Percentiles rank a stretch among this genome's conserved stretches.
Evolutionary conservation across 2,113 vertebrate species (phyloP).

Genomic region (Myrmophylax atrothorax): DNA sequence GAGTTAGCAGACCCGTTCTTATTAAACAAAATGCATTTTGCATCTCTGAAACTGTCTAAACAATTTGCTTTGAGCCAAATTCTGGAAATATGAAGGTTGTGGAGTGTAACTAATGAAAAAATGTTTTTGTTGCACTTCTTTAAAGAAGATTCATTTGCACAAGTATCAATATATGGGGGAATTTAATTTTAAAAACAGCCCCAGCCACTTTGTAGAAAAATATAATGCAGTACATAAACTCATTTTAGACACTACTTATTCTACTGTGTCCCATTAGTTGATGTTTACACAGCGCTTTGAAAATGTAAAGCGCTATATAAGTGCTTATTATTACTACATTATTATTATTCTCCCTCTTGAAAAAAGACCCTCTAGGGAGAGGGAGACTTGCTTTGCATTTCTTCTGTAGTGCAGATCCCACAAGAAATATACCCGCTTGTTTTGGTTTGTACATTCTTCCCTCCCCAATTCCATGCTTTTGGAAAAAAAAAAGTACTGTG

Average conservation of each 20-base stretch:
- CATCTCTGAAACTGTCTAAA: slow-evolving; percentile 54
- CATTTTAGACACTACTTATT: slow-evolving; percentile 64
- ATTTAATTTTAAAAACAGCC: slow-evolving; percentile 51
- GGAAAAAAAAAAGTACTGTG: neutral
- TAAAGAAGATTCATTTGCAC: slow-evolving; percentile 30
- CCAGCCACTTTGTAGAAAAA: slow-evolving; percentile 43
- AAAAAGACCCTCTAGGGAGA: slow-evolving; percentile 57
- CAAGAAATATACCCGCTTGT: slow-evolving; percentile 38
- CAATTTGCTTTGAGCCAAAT: slow-evolving; percentile 13
- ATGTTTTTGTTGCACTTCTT: neutral
- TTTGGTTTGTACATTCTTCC: slow-evolving; percentile 34
- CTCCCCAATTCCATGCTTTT: neutral
- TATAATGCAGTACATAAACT: slow-evolving; percentile 62
- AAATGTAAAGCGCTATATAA: slow-evolving; percentile 71
- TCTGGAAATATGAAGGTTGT: neutral
- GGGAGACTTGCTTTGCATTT: slow-evolving; percentile 61
- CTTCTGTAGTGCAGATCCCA: slow-evolving; percentile 32
- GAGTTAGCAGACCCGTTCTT: slow-evolving; percentile 54
- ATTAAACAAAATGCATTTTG: slow-evolving; percentile 42
- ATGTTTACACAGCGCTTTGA: slow-evolving; percentile 60
- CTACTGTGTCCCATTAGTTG: slow-evolving; percentile 65
- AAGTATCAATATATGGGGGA: slow-evolving; percentile 10
- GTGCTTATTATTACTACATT: slow-evolving; percentile 71
- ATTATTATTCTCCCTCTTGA: slow-evolving; percentile 69
- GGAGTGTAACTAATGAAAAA: neutral